Base-by-base conservation (phyloP, 2,888 invertebrate species). In the Ichneumoninae sp. region DNA sequence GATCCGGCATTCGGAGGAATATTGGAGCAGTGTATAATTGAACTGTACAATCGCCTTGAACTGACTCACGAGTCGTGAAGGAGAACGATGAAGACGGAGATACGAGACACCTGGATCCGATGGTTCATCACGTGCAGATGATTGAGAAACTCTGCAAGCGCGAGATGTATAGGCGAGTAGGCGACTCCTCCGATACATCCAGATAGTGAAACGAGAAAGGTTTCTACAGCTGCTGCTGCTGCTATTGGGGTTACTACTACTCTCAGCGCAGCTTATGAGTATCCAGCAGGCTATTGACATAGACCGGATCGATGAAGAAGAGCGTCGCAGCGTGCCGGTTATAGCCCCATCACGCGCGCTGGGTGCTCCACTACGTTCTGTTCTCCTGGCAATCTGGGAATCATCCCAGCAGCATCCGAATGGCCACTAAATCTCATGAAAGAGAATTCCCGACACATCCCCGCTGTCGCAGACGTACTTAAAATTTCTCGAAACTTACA, bases 261-360 rank as follows among this genome's bases (percentile, higher is more conserved):
- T 80, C 83, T 84, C 70, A 40, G 78, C 81, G 22, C 81, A 70
- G 84, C 78, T 81, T 78, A 78, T 78, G 84, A 84, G 84, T 75
- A 78, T 77, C 68, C 80, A 57, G 70, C 62, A 74, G 78, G 74
- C 84, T 84, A 84, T 84, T 84, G 81, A 81, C 74, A 81, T 70
- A 68, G 74, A 70, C 74, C 57, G 78, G 84, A 84, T 81, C 84
- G 84, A 84, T 84, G 84, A 81, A 81, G 81, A 84, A 84, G 70
- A 69, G 74, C 80, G 83, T 50, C 82, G 54, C 80, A 75, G 80
- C 72, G 78, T 84, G 81, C 81, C 65, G 74, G 84, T 81, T 81
- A 84, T 81, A 65, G 84, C 65, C 81, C 54, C 65, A 66, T 71
- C 69, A 70, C 36, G 44, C 66, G 66, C 47, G 40, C 40, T 22